Conservation (phyloP, 1,140 invertebrate species). For the Tribolium madens region DNA sequence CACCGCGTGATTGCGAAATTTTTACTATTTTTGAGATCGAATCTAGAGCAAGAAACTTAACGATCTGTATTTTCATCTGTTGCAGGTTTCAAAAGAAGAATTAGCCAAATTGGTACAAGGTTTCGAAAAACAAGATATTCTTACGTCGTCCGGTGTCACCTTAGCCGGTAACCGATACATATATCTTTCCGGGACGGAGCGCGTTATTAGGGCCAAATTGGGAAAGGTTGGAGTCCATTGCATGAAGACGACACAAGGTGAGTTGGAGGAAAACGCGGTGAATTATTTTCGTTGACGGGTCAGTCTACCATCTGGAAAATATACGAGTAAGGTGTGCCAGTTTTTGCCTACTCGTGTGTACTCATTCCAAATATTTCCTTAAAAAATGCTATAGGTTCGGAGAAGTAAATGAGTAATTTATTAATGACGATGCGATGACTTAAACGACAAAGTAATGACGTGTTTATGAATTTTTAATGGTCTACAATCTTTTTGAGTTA, state of each 20-base stretch:
- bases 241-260: slow-evolving; percentile 94
- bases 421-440: background rate
- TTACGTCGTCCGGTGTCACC: slow-evolving; percentile 88
- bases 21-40: background rate
- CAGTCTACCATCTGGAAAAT: background rate
- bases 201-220: slow-evolving; percentile 90
- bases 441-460: background rate
- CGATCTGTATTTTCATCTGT: slow-evolving; percentile 62
- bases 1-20: background rate
- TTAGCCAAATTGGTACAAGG: slow-evolving; percentile 86
- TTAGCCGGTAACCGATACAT: slow-evolving; percentile 91
- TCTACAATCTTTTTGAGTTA: background rate
- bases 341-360: background rate
- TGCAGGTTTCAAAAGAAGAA: slow-evolving; percentile 90
- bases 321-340: slow-evolving; percentile 9
- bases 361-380: background rate
- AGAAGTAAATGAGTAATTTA: background rate
- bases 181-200: slow-evolving; percentile 91
- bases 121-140: slow-evolving; percentile 86
- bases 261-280: slow-evolving; percentile 52
- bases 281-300: slow-evolving; percentile 14
- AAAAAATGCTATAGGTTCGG: background rate
- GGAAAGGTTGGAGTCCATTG: slow-evolving; percentile 92
- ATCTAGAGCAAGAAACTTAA: background rate
- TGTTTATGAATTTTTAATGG: slow-evolving; percentile 17